Base-by-base conservation (phyloP, 2,113 vertebrate species). In the Plotosus lineatus region DNA sequence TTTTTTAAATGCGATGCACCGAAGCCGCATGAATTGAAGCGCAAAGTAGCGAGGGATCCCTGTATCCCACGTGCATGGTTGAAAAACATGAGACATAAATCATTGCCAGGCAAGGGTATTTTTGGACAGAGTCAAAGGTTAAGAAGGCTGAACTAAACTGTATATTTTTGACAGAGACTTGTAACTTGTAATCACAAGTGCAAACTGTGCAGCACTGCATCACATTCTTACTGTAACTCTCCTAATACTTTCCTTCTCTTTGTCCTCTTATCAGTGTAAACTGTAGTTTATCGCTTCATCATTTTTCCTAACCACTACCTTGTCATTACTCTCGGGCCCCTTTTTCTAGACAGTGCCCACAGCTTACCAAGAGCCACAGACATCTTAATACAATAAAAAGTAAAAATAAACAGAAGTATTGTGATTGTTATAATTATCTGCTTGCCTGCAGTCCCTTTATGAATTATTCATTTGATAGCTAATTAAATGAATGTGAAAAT, bases 351-450 rank as follows among this genome's bases (percentile, higher is more conserved):
- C 65, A 0, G 42, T 88, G 89, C 89, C 87, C 86, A 79, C 84
- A 81, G 89, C 90, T 89, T 86, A 89, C 84, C 84, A 85, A 74
- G 87, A 89, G 88, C 90, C 91, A 92, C 90, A 91, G 91, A 94
- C 90, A 90, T 93, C 92, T 93, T 92, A 92, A 92, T 91, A 93
- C 91, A 93, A 93, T 92, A 90, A 92, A 92, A 92, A 91, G 88
- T 87, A 69, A 76, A 93, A 93, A 93, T 92, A 93, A 93, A 93
- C 92, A 92, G 92, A 91, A 93, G 92, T 92, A 93, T 91, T 91
- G 87, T 90, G 90, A 92, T 93, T 88, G 78, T 92, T 92, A 92
- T 92, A 92, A 93, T 94, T 93, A 92, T 92, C 92, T 92, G 85
- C 89, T 90, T 91, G 92, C 93, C 90, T 88, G 89, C 90, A 92